Percentiles rank a stretch among this genome's conserved stretches.
Conservation (phyloP, 2,888 invertebrate species). For the Oligia strigilis region DNA sequence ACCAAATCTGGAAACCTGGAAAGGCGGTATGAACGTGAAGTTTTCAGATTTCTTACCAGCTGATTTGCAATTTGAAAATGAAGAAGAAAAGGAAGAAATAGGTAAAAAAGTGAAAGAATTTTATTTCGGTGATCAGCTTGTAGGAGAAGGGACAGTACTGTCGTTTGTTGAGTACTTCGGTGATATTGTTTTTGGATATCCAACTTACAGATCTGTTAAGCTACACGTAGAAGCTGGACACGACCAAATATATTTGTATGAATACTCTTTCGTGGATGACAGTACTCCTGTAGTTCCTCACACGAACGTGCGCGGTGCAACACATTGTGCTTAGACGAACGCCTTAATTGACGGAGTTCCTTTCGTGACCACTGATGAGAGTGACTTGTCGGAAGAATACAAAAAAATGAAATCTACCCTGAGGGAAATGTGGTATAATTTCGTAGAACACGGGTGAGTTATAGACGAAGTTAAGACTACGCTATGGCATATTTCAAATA, state of each 20-base stretch:
- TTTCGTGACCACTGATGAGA: slow-evolving; percentile 36
- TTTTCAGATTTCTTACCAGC: slow-evolving; percentile 74
- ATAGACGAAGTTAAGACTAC: neutral
- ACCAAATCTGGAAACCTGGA: slow-evolving; percentile 56
- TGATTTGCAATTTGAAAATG: slow-evolving; percentile 71
- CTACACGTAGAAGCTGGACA: slow-evolving; percentile 67
- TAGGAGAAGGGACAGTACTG: slow-evolving; percentile 60
- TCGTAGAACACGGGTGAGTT: slow-evolving; percentile 70
- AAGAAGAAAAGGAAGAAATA: slow-evolving; percentile 67
- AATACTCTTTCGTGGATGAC: slow-evolving; percentile 73
- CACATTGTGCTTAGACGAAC: slow-evolving; percentile 70
- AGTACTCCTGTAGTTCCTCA: slow-evolving; percentile 66
- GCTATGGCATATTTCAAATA: neutral
- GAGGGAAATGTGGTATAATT: slow-evolving; percentile 68
- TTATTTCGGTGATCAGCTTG: slow-evolving; percentile 73
- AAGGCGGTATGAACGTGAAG: slow-evolving; percentile 68
- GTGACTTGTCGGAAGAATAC: slow-evolving; percentile 55
- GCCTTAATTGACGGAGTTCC: slow-evolving; percentile 57
- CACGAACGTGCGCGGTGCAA: slow-evolving; percentile 69
- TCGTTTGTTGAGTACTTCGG: slow-evolving; percentile 69
- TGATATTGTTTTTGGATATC: slow-evolving; percentile 78
- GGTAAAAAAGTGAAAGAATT: slow-evolving; percentile 69
- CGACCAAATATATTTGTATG: slow-evolving; percentile 74
- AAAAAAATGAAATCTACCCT: slow-evolving; percentile 60
- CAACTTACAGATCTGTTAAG: slow-evolving; percentile 69